Conservation (phyloP, 2,888 invertebrate genomes). For the Margaritifera margaritifera region DNA sequence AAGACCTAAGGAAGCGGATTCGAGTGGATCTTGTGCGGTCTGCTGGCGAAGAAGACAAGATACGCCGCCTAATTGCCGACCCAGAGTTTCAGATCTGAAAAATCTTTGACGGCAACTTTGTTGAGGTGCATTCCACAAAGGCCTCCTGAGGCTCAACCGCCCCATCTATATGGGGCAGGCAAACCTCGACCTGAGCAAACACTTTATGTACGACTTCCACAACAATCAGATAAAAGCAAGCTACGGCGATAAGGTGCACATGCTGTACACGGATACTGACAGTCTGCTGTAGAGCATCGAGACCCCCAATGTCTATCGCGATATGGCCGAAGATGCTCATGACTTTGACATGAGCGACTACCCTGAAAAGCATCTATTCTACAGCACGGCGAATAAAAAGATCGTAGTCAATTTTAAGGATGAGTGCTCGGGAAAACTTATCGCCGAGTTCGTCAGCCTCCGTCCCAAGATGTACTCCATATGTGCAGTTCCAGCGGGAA, state of each 20-base stretch:
- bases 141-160: constrained; percentile 59
- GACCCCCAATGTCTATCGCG: constrained; percentile 15
- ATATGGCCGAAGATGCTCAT: constrained; percentile 17
- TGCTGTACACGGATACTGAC: constrained; percentile 24
- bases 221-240: constrained; percentile 61
- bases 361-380: constrained; percentile 21
- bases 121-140: constrained; percentile 59
- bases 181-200: constrained; percentile 71
- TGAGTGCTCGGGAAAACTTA: constrained; percentile 22
- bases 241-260: constrained; percentile 36
- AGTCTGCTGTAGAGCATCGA: constrained; percentile 18
- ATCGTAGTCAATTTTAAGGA: constrained; percentile 26
- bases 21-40: constrained; percentile 55
- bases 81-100: constrained; percentile 28
- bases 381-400: constrained; percentile 22
- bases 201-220: constrained; percentile 68
- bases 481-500: no score
- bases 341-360: constrained; percentile 24
- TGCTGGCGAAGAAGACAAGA: no score
- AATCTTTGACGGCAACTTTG: constrained; percentile 67
- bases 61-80: constrained; percentile 23
- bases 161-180: constrained; percentile 71
- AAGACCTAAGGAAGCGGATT: constrained; percentile 70
- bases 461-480: constrained; percentile 28
- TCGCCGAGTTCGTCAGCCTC: constrained; percentile 19